A percentile compares a stretch with the other conserved stretches of the same genome.
These are phyloP conservation scores for Orientallactaga bullata DNA, from an alignment of 2,113 vertebrate genomes.

Conservation along the genomic window DNA sequence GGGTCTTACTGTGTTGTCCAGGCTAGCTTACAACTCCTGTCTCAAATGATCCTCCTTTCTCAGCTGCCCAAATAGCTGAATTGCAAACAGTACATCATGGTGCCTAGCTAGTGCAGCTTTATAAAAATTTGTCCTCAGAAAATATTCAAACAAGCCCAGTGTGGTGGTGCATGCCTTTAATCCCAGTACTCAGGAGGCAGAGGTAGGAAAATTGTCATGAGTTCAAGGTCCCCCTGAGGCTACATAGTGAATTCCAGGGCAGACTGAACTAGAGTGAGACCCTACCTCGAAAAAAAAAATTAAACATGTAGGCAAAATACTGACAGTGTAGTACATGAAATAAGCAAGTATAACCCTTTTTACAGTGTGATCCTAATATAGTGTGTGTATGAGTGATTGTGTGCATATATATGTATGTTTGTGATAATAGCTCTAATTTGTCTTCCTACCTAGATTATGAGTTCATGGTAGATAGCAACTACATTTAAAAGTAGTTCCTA, in stretches of 20 bases:
- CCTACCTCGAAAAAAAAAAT: not conserved
- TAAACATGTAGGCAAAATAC: not conserved
- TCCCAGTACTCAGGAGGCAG: no score
- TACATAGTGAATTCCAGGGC: no score
- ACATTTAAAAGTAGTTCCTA: slow-evolving; percentile 36
- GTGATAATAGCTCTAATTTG: not conserved
- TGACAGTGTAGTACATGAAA: not conserved
- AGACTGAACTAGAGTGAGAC: no score
- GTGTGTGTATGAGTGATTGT: not conserved
- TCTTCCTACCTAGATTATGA: slow-evolving; percentile 26
- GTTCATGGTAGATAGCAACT: not conserved
- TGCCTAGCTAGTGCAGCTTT: not conserved
- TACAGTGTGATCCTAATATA: not conserved
- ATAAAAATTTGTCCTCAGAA: slow-evolving; percentile 15
- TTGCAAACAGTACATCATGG: not conserved
- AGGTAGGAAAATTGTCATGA: no score
- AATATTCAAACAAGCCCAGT: not conserved
- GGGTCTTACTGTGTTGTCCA: not conserved
- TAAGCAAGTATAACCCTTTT: not conserved
- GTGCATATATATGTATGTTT: not conserved
- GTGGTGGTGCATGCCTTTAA: no score
- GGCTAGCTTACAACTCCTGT: not conserved
- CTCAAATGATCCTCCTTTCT: not conserved
- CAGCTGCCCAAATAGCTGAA: not conserved
- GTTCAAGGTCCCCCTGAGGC: no score